Evolutionary conservation across 2,797 vertebrate genomes (phyloP).

Genomic region (Erpetoichthys calabaricus): DNA sequence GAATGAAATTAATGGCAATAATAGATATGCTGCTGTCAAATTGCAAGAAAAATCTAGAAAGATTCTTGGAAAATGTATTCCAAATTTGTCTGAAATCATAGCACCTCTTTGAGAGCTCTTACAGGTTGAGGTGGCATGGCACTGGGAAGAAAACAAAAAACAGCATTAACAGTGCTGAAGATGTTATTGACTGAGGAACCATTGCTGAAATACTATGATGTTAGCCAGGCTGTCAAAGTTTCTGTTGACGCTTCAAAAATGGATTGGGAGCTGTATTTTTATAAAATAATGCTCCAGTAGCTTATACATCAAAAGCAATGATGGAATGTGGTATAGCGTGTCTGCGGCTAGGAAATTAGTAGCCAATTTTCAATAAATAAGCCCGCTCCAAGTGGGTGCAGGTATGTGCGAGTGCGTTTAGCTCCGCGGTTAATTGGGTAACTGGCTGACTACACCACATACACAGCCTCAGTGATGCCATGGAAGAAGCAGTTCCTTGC

Average conservation of each 20-base stretch:
- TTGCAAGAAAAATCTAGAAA: background rate
- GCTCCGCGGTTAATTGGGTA: too few species aligned
- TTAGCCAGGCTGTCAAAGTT: background rate
- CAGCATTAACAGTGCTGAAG: background rate
- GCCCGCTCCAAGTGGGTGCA: too few species aligned
- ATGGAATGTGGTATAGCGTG: too few species aligned
- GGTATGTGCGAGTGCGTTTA: too few species aligned
- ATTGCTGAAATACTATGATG: background rate
- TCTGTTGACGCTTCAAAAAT: too few species aligned
- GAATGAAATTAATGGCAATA: constrained; percentile 10
- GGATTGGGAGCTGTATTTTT: background rate
- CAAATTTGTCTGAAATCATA: constrained; percentile 7
- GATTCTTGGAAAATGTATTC: constrained; percentile 4
- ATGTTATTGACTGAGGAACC: background rate
- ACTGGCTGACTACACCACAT: too few species aligned
- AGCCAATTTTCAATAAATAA: too few species aligned
- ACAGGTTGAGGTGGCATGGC: constrained; percentile 8
- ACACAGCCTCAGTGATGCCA: too few species aligned
- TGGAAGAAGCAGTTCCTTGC: too few species aligned
- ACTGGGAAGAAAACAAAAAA: constrained; percentile 8
- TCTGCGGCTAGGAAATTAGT: too few species aligned
- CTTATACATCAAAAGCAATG: background rate
- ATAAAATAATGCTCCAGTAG: background rate
- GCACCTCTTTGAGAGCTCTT: constrained; percentile 15
- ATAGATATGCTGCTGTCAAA: constrained; percentile 9